These are phyloP conservation scores for Enteromius thamalakanensis DNA, from an alignment of 2,797 vertebrate species.

Conservation along the genomic window DNA sequence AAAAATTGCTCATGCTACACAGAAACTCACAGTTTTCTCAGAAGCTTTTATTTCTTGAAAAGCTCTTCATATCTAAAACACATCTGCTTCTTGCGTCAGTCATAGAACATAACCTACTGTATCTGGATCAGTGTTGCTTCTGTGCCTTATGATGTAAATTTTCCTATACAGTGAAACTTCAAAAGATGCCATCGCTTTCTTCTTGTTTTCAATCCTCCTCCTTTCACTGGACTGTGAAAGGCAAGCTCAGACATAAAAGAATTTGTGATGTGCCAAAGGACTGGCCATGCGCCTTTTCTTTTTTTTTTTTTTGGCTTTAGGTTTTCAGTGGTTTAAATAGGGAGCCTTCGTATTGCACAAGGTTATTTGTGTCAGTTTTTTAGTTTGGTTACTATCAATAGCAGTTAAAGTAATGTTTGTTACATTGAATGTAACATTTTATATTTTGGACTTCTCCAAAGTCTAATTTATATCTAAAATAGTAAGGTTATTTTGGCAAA, in stretches of 20 bases:
- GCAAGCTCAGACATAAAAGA: constrained; percentile 30
- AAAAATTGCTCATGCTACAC: neutral
- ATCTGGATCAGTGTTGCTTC: neutral
- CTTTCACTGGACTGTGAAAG: constrained; percentile 27
- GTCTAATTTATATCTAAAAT: neutral
- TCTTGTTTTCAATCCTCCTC: neutral
- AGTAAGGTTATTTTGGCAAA: neutral
- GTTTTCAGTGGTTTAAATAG: neutral
- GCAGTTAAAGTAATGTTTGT: neutral
- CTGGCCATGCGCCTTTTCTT: neutral
- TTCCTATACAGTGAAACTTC: constrained; percentile 29
- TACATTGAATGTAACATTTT: neutral
- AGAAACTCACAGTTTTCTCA: neutral
- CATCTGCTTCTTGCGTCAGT: neutral
- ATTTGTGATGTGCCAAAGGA: constrained; percentile 30
- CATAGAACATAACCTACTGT: constrained; percentile 9
- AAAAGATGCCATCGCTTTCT: constrained; percentile 28
- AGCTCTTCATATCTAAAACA: constrained; percentile 10
- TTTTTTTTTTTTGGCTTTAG: neutral
- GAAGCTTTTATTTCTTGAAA: neutral
- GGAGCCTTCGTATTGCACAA: neutral
- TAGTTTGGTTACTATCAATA: neutral
- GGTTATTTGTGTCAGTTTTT: neutral
- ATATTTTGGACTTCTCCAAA: neutral
- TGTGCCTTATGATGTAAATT: constrained; percentile 32